Evolutionary conservation across 2,888 invertebrate genomes (phyloP), one percentile per base, ranked within the genome.

Genomic region (Capitulum mitella): DNA sequence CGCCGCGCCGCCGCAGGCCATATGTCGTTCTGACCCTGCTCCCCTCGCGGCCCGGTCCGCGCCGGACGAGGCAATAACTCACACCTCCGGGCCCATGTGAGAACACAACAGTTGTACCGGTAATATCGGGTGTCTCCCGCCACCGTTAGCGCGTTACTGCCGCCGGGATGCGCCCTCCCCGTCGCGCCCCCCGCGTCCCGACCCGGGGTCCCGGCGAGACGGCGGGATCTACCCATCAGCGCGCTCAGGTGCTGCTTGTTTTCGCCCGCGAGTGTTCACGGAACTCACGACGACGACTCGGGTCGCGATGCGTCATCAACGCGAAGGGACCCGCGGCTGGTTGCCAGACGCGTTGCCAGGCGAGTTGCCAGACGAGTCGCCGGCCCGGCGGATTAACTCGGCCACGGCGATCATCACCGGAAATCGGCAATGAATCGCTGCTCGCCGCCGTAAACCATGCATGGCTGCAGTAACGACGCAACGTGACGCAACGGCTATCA

Each of bases 61-160:
- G 32, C n/a, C 16, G 61, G 32, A 1, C 37, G 19, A 22, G 70
- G 19, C 70, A 37, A 70, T 70, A 70, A 70, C 70, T 70, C 70
- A 70, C 70, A 70, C 70, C 34, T 32, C 8, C 37, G n/a, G n/a
- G 19, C 16, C 37, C 70, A 70, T 58, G 70, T 70, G 70, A 70
- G 70, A 70, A 70, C 70, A 70, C 70, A 70, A 70, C 70, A 70
- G 70, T 70, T 70, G 70, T 8, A 70, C 22, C 70, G 70, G 70
- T 70, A 16, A 70, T 70, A 64, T 22, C 22, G 34, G 70, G 70
- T 70, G 70, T 70, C 70, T 3, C 19, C 37, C 19, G 70, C 37
- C 37, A 22, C 70, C 70, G 70, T 37, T 37, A 70, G 29, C 37
- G 70, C 70, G 70, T 37, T 70, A 70, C 54, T 54, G 54, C 54